Evolutionary conservation across 2,113 vertebrate species (phyloP).

Genomic region (Phycodurus eques): DNA sequence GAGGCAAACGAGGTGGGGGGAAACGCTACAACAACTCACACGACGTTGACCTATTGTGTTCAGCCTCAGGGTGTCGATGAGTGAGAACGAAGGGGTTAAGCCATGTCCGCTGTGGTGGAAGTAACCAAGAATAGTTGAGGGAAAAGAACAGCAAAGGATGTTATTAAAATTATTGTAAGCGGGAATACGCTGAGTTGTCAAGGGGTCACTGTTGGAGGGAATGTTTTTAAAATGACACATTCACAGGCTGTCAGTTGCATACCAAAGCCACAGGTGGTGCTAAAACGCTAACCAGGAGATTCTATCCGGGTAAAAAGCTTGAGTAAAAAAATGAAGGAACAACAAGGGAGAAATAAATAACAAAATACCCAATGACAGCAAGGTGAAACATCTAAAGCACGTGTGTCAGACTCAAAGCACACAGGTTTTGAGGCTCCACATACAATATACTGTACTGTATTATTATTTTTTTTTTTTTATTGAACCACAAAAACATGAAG

Average conservation of each 20-base stretch:
- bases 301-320: neutral
- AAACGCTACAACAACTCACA: slow-evolving; percentile 45
- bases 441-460: too few species aligned
- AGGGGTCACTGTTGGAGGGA: neutral
- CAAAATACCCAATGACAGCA: neutral
- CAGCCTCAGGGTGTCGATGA: slow-evolving; percentile 55
- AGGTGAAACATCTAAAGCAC: neutral
- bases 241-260: neutral
- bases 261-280: neutral
- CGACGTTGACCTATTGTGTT: slow-evolving; percentile 43
- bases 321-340: neutral
- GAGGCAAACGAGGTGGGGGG: slow-evolving; percentile 56
- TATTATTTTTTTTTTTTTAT: too few species aligned
- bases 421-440: too few species aligned
- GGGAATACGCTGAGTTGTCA: slow-evolving; percentile 14
- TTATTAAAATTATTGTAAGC: slow-evolving; percentile 45
- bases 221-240: neutral
- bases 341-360: neutral
- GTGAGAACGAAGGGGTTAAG: slow-evolving; percentile 43
- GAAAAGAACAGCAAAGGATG: slow-evolving; percentile 23
- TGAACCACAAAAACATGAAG: too few species aligned
- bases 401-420: too few species aligned
- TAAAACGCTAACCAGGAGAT: neutral
- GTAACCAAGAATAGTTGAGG: slow-evolving; percentile 56
- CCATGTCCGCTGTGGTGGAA: slow-evolving; percentile 63